A percentile compares a stretch with the other conserved stretches of the same genome.
Evolutionary conservation across 2,113 vertebrate species (phyloP).

Genomic region (Coregonus clupeaformis): DNA sequence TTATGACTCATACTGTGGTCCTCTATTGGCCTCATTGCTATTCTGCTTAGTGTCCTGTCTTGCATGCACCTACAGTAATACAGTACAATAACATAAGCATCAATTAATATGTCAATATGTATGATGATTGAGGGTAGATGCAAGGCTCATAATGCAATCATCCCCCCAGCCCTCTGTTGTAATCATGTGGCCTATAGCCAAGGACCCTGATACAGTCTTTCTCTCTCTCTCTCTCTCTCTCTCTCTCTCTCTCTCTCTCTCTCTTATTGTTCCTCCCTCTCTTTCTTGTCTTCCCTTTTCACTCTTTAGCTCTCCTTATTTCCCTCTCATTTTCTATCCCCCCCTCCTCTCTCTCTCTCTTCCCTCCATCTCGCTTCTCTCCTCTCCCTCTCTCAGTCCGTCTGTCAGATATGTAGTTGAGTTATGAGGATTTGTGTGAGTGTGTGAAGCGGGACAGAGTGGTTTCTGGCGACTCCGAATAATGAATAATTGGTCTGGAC

Average conservation of each 20-base stretch:
- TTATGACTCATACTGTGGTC: no score
- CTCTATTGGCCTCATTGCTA: no score
- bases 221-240: neutral
- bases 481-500: constrained; percentile 60
- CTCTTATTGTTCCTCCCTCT: neutral
- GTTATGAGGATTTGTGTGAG: neutral
- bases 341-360: neutral
- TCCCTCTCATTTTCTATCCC: no score
- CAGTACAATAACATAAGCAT: no score
- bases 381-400: neutral
- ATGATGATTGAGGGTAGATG: no score
- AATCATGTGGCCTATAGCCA: neutral
- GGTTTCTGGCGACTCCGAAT: constrained; percentile 38
- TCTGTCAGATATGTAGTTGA: constrained; percentile 8
- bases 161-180: neutral
- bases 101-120: no score
- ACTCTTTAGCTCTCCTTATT: neutral
- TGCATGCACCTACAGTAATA: no score
- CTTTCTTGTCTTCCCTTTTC: neutral
- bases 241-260: neutral
- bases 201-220: neutral
- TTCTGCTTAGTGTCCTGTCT: no score
- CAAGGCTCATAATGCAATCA: no score
- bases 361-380: neutral
- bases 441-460: constrained; percentile 26